A percentile compares a stretch with the other conserved stretches of the same genome.
These are phyloP conservation scores for Carterocephalus palaemon DNA, from an alignment of 2,888 invertebrate genomes.

Conservation along the genomic window DNA sequence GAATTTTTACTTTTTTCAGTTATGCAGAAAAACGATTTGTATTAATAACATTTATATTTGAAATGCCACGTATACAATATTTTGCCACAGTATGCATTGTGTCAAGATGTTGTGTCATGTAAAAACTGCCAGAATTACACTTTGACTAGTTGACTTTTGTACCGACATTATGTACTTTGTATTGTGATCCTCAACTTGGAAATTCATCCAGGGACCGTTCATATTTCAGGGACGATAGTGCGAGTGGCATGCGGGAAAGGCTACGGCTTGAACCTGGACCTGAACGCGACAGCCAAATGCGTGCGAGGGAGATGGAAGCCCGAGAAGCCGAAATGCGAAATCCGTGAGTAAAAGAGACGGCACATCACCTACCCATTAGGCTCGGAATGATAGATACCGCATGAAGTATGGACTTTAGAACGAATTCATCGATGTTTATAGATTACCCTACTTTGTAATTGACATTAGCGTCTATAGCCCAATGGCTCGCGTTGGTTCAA, in stretches of 20 bases:
- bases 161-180: not conserved
- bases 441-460: no score
- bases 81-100: no score
- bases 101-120: no score
- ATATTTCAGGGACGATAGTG: slow-evolving; percentile 81
- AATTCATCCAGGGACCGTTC: not conserved
- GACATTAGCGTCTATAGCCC: no score
- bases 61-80: no score
- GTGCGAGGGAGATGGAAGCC: slow-evolving; percentile 92
- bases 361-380: not conserved
- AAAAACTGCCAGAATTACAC: not conserved
- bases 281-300: slow-evolving; percentile 88
- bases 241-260: slow-evolving; percentile 88
- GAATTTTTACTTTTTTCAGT: no score
- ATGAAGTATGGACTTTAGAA: slow-evolving; percentile 16
- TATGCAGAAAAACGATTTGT: no score
- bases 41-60: no score
- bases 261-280: slow-evolving; percentile 85
- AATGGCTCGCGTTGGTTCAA: no score
- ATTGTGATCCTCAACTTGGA: not conserved
- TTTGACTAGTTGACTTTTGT: no score
- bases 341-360: slow-evolving; percentile 78
- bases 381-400: slow-evolving; percentile 31
- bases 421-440: no score
- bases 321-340: slow-evolving; percentile 87